Percentiles rank a stretch among this genome's conserved stretches.
These are phyloP conservation scores for Endomychus coccineus DNA, from an alignment of 2,888 invertebrate genomes.

Conservation along the genomic window DNA sequence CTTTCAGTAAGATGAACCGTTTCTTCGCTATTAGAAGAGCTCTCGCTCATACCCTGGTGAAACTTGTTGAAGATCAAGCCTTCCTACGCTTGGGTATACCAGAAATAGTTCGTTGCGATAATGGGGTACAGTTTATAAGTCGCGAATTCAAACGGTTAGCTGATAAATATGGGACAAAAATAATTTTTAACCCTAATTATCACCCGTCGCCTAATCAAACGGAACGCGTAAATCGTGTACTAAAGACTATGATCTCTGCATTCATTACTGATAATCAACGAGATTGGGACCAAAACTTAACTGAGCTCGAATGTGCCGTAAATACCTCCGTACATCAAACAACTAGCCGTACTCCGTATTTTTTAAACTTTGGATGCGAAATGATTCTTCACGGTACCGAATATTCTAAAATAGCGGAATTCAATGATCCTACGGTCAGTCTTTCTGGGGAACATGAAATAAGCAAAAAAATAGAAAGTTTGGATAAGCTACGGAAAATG, in stretches of 20 bases:
- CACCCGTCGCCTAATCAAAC: slow-evolving; percentile 30
- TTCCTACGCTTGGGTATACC: slow-evolving; percentile 26
- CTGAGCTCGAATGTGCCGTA: slow-evolving; percentile 18
- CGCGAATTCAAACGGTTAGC: slow-evolving; percentile 14
- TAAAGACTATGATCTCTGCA: slow-evolving; percentile 29
- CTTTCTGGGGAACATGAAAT: no score
- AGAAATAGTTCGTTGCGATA: slow-evolving; percentile 24
- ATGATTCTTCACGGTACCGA: slow-evolving; percentile 12
- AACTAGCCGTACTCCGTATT: slow-evolving; percentile 17
- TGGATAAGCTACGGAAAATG: no score
- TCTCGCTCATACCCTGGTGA: slow-evolving; percentile 15
- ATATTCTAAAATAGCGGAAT: not conserved
- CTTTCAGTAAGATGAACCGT: slow-evolving; percentile 21
- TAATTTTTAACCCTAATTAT: slow-evolving; percentile 25
- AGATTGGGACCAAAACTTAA: slow-evolving; percentile 19
- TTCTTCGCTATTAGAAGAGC: slow-evolving; percentile 22
- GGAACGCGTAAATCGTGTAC: slow-evolving; percentile 28
- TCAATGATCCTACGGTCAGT: no score
- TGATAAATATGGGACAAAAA: slow-evolving; percentile 14
- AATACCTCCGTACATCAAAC: slow-evolving; percentile 20
- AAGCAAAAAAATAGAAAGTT: no score
- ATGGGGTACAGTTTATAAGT: slow-evolving; percentile 25
- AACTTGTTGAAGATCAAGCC: slow-evolving; percentile 20
- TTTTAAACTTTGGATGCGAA: slow-evolving; percentile 21
- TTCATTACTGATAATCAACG: slow-evolving; percentile 25